Base-by-base conservation (phyloP, 2,797 vertebrate genomes). In the Aulostomus chinensis region DNA sequence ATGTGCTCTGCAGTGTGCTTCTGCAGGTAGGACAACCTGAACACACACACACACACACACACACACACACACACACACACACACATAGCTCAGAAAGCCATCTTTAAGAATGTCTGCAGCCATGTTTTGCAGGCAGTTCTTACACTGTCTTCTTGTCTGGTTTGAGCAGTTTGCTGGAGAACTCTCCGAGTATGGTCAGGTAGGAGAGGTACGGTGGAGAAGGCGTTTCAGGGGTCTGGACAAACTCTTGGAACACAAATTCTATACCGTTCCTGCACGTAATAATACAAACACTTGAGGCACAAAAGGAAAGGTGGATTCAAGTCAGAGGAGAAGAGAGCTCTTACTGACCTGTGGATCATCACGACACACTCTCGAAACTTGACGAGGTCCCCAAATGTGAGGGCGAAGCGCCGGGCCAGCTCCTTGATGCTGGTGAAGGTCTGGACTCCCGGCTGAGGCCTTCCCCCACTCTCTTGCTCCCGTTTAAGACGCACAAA, bases 381-480 rank as follows among this genome's bases (percentile, higher is more conserved):
- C 86, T 95, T 96, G 78, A 93, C 76, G 11, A 89, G 90, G 80
- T 97, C 94, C 81, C 93, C 93, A 54, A 96, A 95, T 1, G 93
- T 95, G 60, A 96, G 92, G 1, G 95, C 91, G 70, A 96, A 96
- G 24, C 95, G 91, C 34, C 94, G 83, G 69, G 95, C 94, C 30
- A 97, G 91, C 76, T 97, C 95, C 79, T 94, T 97, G 73, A 97
- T 94, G 74, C 92, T 91, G 78, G 86, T 91, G 88, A 94, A 95
- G 45, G 93, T 94, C 73, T 93, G 83, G 24, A 92, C 88, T 14
- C 78, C 89, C 0, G 89, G 80, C 20, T 89, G 89, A 57, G 74
- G 61, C 20, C 69, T 29, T 0, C 65, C 79, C 0, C 81, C 64
- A 29, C 85, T 81, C 41, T 85, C 86, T 63, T 93, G 93, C 81